These are phyloP conservation scores for Caenorhabditis latens DNA, from an alignment of 1,140 invertebrate genomes.

Conservation along the genomic window DNA sequence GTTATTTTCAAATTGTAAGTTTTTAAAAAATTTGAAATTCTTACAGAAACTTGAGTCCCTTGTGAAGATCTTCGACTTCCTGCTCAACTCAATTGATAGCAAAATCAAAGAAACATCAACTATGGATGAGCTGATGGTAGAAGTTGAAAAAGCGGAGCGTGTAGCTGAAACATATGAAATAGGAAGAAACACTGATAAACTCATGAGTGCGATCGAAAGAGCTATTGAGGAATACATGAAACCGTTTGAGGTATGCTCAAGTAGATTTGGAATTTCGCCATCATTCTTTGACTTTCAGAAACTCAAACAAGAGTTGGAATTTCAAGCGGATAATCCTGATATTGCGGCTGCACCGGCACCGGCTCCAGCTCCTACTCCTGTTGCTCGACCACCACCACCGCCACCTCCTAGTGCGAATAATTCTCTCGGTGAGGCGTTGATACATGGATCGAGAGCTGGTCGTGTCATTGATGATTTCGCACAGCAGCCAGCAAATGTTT, in stretches of 20 bases:
- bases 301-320: not conserved
- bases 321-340: not conserved
- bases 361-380: not conserved
- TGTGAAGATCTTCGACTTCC: constrained; percentile 23
- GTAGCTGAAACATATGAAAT: not conserved
- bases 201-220: not conserved
- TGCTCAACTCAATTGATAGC: not conserved
- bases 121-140: constrained; percentile 17
- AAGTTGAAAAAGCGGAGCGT: constrained; percentile 15
- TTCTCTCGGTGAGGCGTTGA: too few species aligned
- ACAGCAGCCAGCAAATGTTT: not conserved
- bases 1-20: too few species aligned
- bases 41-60: too few species aligned
- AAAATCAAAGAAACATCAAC: constrained; percentile 23
- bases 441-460: not conserved
- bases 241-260: constrained; percentile 26
- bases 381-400: not conserved
- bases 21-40: too few species aligned
- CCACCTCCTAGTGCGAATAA: not conserved
- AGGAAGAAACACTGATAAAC: not conserved
- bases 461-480: not conserved
- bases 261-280: too few species aligned
- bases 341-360: not conserved
- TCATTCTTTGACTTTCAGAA: too few species aligned
- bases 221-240: not conserved